Evolutionary conservation across 2,888 invertebrate species (phyloP).

Genomic region (Pristionchus fissidentatus): DNA sequence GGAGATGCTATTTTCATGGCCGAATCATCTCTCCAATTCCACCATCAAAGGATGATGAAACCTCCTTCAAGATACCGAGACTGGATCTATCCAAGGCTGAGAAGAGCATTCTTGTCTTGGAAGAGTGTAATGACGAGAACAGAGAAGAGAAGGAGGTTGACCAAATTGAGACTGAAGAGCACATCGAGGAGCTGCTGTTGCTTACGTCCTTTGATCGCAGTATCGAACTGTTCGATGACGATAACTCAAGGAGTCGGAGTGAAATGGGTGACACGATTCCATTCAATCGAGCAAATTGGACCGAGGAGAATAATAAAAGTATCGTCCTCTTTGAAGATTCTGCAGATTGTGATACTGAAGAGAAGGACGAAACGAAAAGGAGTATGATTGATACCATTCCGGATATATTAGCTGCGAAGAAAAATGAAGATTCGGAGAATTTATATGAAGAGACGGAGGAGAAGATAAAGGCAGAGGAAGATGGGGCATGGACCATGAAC

Average conservation of each 20-base stretch:
- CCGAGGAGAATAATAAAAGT: neutral
- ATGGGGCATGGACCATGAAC: neutral
- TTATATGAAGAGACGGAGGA: neutral
- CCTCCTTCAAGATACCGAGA: neutral
- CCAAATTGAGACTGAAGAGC: neutral
- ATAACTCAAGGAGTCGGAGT: neutral
- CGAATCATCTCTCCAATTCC: neutral
- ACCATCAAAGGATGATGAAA: neutral
- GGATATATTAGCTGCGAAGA: neutral
- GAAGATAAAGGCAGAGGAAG: neutral
- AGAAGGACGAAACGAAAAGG: neutral
- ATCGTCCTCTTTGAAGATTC: neutral
- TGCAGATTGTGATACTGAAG: neutral
- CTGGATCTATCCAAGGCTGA: neutral
- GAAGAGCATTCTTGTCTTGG: neutral
- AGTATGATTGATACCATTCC: neutral
- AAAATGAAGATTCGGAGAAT: neutral
- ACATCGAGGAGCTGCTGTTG: neutral
- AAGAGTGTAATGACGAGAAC: neutral
- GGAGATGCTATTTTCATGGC: conserved; percentile 20
- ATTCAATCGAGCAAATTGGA: neutral
- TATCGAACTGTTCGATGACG: conserved; percentile 1
- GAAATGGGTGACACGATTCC: neutral
- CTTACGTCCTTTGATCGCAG: neutral
- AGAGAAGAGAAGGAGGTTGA: neutral